Percentiles rank a stretch among this genome's conserved stretches.
phyloP scores from a whole-genome alignment of 1,140 invertebrate genomes.

The Ericerus pela region DNA sequence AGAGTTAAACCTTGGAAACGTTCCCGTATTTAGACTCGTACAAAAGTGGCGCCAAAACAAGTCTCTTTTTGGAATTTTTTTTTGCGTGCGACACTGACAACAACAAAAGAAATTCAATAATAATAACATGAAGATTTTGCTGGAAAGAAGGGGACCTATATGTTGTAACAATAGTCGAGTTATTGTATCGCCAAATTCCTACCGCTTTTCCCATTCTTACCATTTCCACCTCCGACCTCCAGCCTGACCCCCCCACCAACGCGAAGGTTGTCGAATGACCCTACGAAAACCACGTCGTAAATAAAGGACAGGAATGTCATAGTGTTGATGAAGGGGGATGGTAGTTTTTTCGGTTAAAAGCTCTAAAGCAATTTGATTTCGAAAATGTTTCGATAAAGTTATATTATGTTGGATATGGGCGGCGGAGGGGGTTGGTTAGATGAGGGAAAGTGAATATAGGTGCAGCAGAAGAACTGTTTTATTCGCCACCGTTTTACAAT shows the following conservation, averaged over 20 bases:
- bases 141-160: slow-evolving; percentile 6
- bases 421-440: too few relatives aligned
- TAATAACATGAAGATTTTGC: slow-evolving; percentile 1
- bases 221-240: background rate
- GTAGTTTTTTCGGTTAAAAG: slow-evolving; percentile 10
- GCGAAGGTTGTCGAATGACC: slow-evolving; percentile 10
- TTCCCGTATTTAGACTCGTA: slow-evolving; percentile 4
- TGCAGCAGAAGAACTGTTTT: slow-evolving; percentile 4
- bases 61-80: too few relatives aligned
- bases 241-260: too few relatives aligned
- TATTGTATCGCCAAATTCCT: slow-evolving; percentile 6
- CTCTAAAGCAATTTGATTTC: slow-evolving; percentile 11
- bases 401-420: too few relatives aligned
- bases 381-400: slow-evolving; percentile 12
- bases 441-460: too few relatives aligned
- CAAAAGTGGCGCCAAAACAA: slow-evolving; percentile 8
- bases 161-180: slow-evolving; percentile 8
- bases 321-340: too few relatives aligned
- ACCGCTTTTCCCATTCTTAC: background rate
- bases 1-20: slow-evolving; percentile 5
- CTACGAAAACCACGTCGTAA: background rate
- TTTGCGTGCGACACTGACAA: slow-evolving; percentile 2
- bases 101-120: slow-evolving; percentile 11
- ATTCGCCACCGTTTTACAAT: slow-evolving; percentile 1
- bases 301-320: slow-evolving; percentile 8